Evolutionary conservation across 92 coral and sea anemone genomes (phyloP), one percentile per base, ranked within the genome.

Genomic region (Parazoanthus swiftii): DNA sequence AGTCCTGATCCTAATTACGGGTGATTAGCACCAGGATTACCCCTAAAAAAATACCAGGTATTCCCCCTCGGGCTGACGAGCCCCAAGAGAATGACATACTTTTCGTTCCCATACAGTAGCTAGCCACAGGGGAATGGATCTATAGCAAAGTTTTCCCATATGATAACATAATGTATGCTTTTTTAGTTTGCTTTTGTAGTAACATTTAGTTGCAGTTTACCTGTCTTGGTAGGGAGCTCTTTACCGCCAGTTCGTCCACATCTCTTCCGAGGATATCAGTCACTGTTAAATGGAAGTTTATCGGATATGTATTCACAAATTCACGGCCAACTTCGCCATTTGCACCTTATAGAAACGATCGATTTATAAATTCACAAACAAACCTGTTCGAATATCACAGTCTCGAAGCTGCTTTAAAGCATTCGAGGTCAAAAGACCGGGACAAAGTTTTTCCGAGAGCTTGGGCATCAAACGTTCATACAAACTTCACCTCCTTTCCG

Each of bases 191-290:
- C 42, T 39, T 48, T 48, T 48, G 51, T 48, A 10, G 51, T 48
- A 48, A 48, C 8, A 11, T 7, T 39, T 39, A 48, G 7, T 20
- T 20, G 11, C 44, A 35, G 26, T 74, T 16, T 74, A 84, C 87
- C 87, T 84, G 48, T 50, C 42, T 71, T 6, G 79, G 67, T 16
- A 84, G 2, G 20, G 87, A 84, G 26, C 79, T 70, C 65, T 71
- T 84, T 39, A 26, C 36, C 13, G 26, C 78, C 39, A 84, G 66
- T 44, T 71, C 87, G 36, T 46, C 54, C 75, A 71, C 87, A 84
- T 84, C 65, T 84, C 66, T 33, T n/a, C 87, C 87, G 15, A 84
- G 36, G 15, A 84, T 72, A 73, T 84, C 87, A 66, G 79, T 44
- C 35, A 84, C 87, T 84, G 16, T 63, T 4, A 18, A 3, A 23